A percentile compares a stretch with the other conserved stretches of the same genome.
Conservation (phyloP, 1,140 invertebrate species). For the Drosophila simulans region DNA sequence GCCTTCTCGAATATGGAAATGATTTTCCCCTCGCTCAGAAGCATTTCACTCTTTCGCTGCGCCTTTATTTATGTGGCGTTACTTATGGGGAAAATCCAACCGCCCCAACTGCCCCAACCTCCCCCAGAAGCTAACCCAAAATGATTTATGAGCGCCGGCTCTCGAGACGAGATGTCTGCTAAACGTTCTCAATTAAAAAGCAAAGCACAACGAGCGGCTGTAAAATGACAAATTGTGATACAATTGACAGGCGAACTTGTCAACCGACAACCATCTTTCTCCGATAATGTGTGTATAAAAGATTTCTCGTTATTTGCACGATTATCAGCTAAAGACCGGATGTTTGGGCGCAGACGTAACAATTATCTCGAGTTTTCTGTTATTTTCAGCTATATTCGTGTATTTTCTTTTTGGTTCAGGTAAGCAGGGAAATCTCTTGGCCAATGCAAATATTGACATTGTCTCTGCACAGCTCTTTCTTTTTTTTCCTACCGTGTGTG, state of each 20-base stretch:
- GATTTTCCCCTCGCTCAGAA: conserved; percentile 2
- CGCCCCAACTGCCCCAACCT: neutral
- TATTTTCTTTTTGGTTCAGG: conserved; percentile 23
- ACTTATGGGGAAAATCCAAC: conserved; percentile 61
- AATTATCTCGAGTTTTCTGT: conserved; percentile 25
- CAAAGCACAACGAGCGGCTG: conserved; percentile 47
- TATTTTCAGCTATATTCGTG: no score
- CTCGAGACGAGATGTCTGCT: conserved; percentile 62
- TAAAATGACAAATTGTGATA: conserved; percentile 65
- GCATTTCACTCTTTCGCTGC: conserved; percentile 51
- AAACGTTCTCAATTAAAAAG: conserved; percentile 76
- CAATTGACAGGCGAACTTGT: conserved; percentile 46
- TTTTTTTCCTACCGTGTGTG: conserved; percentile 12
- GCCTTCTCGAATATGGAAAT: neutral
- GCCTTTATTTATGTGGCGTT: conserved; percentile 81
- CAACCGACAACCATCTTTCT: neutral
- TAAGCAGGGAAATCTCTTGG: conserved; percentile 44
- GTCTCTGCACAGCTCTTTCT: conserved; percentile 54
- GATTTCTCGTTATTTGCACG: conserved; percentile 11
- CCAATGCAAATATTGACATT: conserved; percentile 78
- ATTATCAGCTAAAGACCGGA: conserved; percentile 40
- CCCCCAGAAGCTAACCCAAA: conserved; percentile 17
- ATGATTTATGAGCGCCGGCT: conserved; percentile 70
- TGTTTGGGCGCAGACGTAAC: conserved; percentile 27
- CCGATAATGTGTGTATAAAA: neutral